Evolutionary conservation across 2,888 invertebrate species (phyloP), one percentile per base, ranked within the genome.

Genomic region (Antheraea assamensis): DNA sequence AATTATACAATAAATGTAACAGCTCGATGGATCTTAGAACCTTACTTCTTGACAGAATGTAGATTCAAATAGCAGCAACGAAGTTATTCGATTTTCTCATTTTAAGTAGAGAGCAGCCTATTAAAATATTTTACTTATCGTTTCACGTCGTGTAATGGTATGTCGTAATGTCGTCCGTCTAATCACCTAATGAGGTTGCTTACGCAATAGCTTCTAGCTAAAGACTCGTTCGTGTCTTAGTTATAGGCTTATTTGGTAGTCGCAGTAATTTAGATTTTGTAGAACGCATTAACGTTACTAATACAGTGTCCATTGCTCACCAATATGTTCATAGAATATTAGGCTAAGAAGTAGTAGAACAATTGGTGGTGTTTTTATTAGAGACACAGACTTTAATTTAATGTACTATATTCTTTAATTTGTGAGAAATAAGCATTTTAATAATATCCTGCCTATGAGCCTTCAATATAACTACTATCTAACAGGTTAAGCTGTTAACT

Each of bases 131-230:
- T 71, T 74, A 55, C 66, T 71, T 74, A 71, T 68, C 64, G 31
- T n/a, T 71, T 19, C 17, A 35, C 35, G 42, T 49, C 27, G 61
- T 70, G 74, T 73, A 73, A 75, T 76, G 76, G 76, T 78, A 75
- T 76, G 70, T 77, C 76, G 75, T 75, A 77, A 70, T 27, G 64
- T 72, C 52, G 66, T 73, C 66, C 70, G 47, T 58, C 75, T n/a
- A 73, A 76, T 77, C 71, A 72, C 68, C 72, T 78, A 80, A 77
- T 72, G 76, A 77, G 75, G 76, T 74, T 64, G 75, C 74, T 81
- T 79, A 76, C 76, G 77, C 71, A 81, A 80, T 76, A 68, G 35
- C 72, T 72, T 71, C 75, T 76, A 75, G 76, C 75, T 73, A 35
- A 31, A 27, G 35, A 61, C 35, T 70, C 21, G 58, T 55, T 70